phyloP scores from a whole-genome alignment of 1,140 invertebrate species.

The Drosophila mayri region DNA sequence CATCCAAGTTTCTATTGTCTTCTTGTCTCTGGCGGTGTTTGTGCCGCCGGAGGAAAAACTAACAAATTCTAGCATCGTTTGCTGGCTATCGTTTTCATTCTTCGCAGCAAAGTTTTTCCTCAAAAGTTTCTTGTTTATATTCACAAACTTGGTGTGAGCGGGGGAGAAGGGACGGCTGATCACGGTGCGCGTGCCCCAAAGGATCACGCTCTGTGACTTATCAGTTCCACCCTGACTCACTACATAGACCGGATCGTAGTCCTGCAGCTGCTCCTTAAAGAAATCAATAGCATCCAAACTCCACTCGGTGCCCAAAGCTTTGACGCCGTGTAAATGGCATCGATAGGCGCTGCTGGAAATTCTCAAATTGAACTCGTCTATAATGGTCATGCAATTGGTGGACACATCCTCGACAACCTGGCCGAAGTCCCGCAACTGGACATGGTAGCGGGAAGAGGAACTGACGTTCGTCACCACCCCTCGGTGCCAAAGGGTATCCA shows the following conservation, averaged over 20 bases:
- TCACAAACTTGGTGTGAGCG: slow-evolving; percentile 30
- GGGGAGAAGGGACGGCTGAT: slow-evolving; percentile 53
- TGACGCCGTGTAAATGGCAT: slow-evolving; percentile 44
- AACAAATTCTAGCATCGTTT: background rate
- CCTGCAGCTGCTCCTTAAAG: slow-evolving; percentile 39
- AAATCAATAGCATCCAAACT: slow-evolving; percentile 18
- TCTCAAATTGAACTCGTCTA: slow-evolving; percentile 9
- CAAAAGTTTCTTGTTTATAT: slow-evolving; percentile 46
- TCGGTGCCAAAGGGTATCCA: slow-evolving; percentile 49
- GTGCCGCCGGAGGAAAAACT: background rate
- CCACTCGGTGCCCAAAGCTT: slow-evolving; percentile 24
- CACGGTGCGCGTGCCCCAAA: slow-evolving; percentile 39
- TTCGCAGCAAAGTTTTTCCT: slow-evolving; percentile 17
- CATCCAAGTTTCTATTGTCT: background rate
- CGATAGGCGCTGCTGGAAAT: slow-evolving; percentile 33
- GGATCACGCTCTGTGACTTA: slow-evolving; percentile 21
- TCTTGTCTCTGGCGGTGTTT: background rate
- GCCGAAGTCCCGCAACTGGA: slow-evolving; percentile 55
- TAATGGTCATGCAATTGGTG: slow-evolving; percentile 1
- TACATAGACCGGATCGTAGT: slow-evolving; percentile 26
- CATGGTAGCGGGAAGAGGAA: slow-evolving; percentile 7
- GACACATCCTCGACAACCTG: slow-evolving; percentile 21
- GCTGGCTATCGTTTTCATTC: background rate
- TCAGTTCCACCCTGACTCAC: slow-evolving; percentile 2
- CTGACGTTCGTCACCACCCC: slow-evolving; percentile 15